A percentile compares a stretch with the other conserved stretches of the same genome.
Evolutionary conservation across 2,797 vertebrate species (phyloP).

Genomic region (Chaetodon trifasciatus): DNA sequence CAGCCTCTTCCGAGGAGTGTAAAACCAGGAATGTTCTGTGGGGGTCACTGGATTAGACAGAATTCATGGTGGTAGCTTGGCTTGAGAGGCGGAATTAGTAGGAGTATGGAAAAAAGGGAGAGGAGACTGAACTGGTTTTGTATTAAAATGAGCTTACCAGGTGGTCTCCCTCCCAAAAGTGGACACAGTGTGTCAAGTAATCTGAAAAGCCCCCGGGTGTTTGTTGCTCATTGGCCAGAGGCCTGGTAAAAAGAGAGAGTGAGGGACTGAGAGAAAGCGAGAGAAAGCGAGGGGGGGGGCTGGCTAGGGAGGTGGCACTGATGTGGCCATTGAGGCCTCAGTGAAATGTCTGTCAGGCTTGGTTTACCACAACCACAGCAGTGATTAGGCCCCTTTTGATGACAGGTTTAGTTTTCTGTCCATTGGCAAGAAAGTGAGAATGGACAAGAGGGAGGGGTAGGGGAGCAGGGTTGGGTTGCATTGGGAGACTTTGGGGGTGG

Average conservation of each 20-base stretch:
- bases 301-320: constrained; percentile 83
- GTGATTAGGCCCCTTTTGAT: constrained; percentile 91
- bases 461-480: constrained; percentile 70
- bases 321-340: constrained; percentile 88
- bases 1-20: constrained; percentile 86
- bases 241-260: constrained; percentile 84
- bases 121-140: constrained; percentile 81
- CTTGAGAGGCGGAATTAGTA: constrained; percentile 88
- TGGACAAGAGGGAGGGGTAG: constrained; percentile 76
- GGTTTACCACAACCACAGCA: constrained; percentile 92
- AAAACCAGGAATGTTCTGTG: constrained; percentile 84
- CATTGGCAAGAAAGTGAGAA: constrained; percentile 88
- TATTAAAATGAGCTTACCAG: constrained; percentile 92
- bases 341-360: constrained; percentile 91
- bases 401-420: constrained; percentile 91
- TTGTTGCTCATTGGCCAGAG: constrained; percentile 87
- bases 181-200: constrained; percentile 91
- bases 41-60: constrained; percentile 85
- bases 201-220: constrained; percentile 90
- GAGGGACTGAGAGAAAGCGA: constrained; percentile 76
- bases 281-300: constrained; percentile 74
- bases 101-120: constrained; percentile 79
- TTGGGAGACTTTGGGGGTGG: constrained; percentile 79
- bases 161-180: constrained; percentile 90
- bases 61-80: constrained; percentile 85